Base-by-base conservation (phyloP, 2,888 invertebrate genomes). In the Volucella bombylans region DNA sequence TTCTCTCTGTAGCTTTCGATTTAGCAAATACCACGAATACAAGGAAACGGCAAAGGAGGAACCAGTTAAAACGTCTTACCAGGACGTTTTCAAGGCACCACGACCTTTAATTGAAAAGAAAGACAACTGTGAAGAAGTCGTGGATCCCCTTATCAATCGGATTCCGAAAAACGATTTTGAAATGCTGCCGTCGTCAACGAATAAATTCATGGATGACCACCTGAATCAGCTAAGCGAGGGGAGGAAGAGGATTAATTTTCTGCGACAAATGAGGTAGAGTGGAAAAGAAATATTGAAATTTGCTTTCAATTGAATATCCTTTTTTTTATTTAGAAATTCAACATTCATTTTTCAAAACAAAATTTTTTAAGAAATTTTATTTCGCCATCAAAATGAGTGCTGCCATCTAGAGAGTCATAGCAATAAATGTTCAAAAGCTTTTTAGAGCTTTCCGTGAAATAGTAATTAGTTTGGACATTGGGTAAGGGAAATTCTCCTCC, bases 191-290 rank as follows among this genome's bases (percentile, higher is more conserved):
- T 31, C 39, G 1, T 80, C 83, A 11, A 11, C 18, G 11, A 45
- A 74, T 39, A 80, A 74, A 50, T 83, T 80, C 23, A 83, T 83
- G 83, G 80, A 83, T 23, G 83, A 83, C 15, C 68, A 83, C 45
- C 55, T 74, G 2, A n/a, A 43, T 10, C 47, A 9, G 12, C 0
- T 61, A 0, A 18, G 23, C 9, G 74, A 80, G 41, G 65, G 69
- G 1, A 64, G 78, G 39, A 79, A 73, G 18, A 83, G 61, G 59
- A 74, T 83, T 10, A 74, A 83, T 41, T 61, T 54, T 10, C 23
- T 83, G 10, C 80, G 83, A 15, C 83, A 83, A 38, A 41, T 83
- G n/a, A 49, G 83, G 83, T 83, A 38, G 55, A 50, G 18, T 0
- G 1, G 1, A 4, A 31, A 6, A 31, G 31, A 49, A 14, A 14